A percentile compares a stretch with the other conserved stretches of the same genome.
Conservation (phyloP, 2,888 invertebrate genomes). For the Rhopalosiphum nymphaeae region DNA sequence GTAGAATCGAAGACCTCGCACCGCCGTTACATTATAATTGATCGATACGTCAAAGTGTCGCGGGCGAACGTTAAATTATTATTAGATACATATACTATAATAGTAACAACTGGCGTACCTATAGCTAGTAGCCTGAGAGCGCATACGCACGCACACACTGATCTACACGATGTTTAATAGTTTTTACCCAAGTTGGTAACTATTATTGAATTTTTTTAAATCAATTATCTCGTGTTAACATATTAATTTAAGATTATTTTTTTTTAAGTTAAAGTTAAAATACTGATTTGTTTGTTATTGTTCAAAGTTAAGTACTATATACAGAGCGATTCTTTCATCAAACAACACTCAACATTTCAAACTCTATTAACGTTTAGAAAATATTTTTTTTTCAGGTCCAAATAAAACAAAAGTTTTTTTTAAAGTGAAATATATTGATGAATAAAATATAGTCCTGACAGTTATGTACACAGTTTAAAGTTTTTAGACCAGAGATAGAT, state of each 20-base stretch:
- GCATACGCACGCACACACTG: background rate
- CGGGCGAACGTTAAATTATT: background rate
- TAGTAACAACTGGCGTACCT: background rate
- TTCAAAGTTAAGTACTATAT: background rate
- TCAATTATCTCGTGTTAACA: background rate
- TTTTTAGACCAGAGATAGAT: background rate
- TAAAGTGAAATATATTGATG: too few relatives aligned
- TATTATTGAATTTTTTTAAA: background rate
- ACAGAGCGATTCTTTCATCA: too few relatives aligned
- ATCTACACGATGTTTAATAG: background rate
- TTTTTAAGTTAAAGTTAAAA: background rate
- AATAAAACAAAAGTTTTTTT: too few relatives aligned
- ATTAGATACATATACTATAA: background rate
- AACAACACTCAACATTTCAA: too few relatives aligned
- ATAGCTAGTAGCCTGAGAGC: background rate
- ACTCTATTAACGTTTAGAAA: too few relatives aligned
- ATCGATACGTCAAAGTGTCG: conserved; percentile 4
- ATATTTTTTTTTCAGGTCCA: too few relatives aligned
- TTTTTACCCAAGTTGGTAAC: background rate
- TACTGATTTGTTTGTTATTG: background rate
- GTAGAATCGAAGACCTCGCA: background rate
- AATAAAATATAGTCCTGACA: too few relatives aligned
- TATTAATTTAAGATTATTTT: background rate
- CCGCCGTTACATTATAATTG: background rate
- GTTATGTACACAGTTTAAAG: background rate